Evolutionary conservation across 1,140 invertebrate species (phyloP), one percentile per base, ranked within the genome.

Genomic region (Lepidurus packardi): DNA sequence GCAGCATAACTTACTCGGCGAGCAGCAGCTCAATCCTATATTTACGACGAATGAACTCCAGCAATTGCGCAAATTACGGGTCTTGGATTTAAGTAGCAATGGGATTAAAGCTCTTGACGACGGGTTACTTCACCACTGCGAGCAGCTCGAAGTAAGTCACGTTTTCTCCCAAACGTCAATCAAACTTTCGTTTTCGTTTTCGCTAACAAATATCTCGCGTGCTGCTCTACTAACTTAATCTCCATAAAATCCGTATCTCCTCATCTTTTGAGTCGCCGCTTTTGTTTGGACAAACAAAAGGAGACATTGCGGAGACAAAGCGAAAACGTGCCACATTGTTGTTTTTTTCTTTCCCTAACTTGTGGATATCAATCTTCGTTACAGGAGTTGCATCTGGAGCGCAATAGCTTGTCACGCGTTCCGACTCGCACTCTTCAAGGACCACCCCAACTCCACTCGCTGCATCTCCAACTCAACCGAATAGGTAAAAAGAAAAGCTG

Each of bases 21-120:
- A 96, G 82, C 53, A 65, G 21, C 93, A 91, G 81, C 85, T 96
- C 1, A 96, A 95, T 85, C 94, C 94, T 0, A 94, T 96, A 79
- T 96, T 96, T 83, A 93, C 93, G 1, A 92, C 90, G 11, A 90
- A 90, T 25, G 94, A 95, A 83, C 90, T 95, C 78, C 92, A 92
- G 79, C 89, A 90, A n/a, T 83, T 94, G 76, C 87, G 87, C 1
- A 88, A 90, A 79, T 84, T 96, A n/a, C 88, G 89, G 80, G 83
- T 91, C 5, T 83, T 96, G 41, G 93, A 95, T 85, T 86, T 96
- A 7, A 91, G 90, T 34, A 90, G 89, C 16, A 96, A 96, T 82
- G 88, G 88, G 73, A 90, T 96, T 45, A 89, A 90, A 80, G 90
- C 91, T 1, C 87, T 96, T 21, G 94, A 96, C 82, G 93, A 94